A percentile compares a stretch with the other conserved stretches of the same genome.
phyloP scores from a whole-genome alignment of 2,797 vertebrate species.

The Gadopsis marmoratus region DNA sequence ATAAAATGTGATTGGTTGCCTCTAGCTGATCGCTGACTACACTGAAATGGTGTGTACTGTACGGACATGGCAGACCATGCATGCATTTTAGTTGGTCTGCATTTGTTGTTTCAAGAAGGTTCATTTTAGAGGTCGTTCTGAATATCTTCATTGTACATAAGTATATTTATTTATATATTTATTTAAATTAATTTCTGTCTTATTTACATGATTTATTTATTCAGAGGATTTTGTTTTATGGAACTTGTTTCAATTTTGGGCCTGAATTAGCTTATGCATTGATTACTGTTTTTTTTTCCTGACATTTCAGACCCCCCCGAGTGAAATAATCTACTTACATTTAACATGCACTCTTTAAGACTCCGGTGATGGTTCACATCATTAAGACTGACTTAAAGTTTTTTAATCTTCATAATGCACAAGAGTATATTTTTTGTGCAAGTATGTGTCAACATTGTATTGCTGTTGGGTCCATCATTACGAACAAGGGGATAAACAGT shows the following conservation, averaged over 20 bases:
- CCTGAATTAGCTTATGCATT: conserved; percentile 43
- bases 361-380: conserved; percentile 44
- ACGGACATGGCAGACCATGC: conserved; percentile 52
- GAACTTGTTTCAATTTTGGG: conserved; percentile 49
- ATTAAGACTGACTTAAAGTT: conserved; percentile 44
- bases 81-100: conserved; percentile 65
- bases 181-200: conserved; percentile 72
- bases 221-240: conserved; percentile 38
- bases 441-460: conserved; percentile 48
- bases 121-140: conserved; percentile 51
- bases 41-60: conserved; percentile 9
- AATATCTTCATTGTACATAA: conserved; percentile 76
- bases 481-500: conserved; percentile 26
- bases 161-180: conserved; percentile 81
- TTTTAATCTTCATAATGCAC: conserved; percentile 36
- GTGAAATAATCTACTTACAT: conserved; percentile 43
- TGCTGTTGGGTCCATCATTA: conserved; percentile 29
- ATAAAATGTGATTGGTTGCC: conserved; percentile 37
- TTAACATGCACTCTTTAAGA: conserved; percentile 36
- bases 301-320: conserved; percentile 40
- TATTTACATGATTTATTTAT: conserved; percentile 75
- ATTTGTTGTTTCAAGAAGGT: conserved; percentile 39
- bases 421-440: conserved; percentile 53
- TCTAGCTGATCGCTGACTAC: conserved; percentile 28
- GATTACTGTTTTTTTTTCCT: conserved; percentile 10